Conservation (phyloP, 2,113 vertebrate species). For the Apteryx mantelli region DNA sequence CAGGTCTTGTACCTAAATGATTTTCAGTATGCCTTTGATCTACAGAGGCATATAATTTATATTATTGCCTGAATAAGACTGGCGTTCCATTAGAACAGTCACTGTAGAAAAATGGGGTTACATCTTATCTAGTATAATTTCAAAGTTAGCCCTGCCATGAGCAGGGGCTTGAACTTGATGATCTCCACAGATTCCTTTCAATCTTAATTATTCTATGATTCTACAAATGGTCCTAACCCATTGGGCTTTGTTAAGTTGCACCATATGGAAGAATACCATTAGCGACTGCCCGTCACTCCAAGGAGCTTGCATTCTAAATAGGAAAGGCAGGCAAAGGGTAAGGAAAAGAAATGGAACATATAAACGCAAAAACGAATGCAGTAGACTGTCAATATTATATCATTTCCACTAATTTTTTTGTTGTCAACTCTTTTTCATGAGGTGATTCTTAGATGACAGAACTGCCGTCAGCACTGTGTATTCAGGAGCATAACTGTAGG, state of each 20-base stretch:
- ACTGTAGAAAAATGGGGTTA: not conserved
- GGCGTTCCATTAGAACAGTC: not conserved
- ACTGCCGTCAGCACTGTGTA: not conserved
- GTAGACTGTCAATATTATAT: not conserved
- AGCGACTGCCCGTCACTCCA: not conserved
- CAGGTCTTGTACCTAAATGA: not conserved
- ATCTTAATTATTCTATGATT: not conserved
- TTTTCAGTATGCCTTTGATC: constrained; percentile 9
- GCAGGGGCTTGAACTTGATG: not conserved
- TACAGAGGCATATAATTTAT: not conserved
- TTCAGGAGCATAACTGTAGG: not conserved
- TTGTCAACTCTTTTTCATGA: not conserved
- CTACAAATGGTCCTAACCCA: not conserved
- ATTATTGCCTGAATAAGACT: not conserved
- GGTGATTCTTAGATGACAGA: not conserved
- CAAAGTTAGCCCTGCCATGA: not conserved
- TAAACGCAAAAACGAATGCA: not conserved
- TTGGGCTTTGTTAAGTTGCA: not conserved
- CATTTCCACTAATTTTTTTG: not conserved
- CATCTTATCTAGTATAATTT: not conserved
- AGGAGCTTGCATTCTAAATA: not conserved
- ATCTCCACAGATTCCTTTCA: not conserved
- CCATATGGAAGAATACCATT: not conserved
- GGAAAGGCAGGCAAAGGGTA: not conserved
- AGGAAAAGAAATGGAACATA: not conserved